Base-by-base conservation (phyloP, 2,797 vertebrate genomes). In the Catharus ustulatus region DNA sequence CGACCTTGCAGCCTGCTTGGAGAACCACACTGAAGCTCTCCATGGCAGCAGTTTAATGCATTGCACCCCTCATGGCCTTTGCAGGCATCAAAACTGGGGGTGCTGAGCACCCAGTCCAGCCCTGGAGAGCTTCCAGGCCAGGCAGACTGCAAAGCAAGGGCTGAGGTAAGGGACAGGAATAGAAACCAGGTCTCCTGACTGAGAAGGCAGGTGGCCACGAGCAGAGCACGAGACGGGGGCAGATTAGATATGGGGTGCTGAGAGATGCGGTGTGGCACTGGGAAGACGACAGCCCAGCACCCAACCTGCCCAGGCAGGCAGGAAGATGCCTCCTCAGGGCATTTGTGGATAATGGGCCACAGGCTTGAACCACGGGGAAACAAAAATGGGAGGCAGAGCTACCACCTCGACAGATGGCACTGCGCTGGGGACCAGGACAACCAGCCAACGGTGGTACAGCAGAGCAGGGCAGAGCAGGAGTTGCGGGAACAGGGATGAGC, bases 171-270 rank as follows among this genome's bases (percentile, higher is more conserved):
- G 46, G 61, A 83, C 94, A 91, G 87, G 91, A 95, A 95, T 94
- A 96, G 95, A 90, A 91, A 66, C 26, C 3, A 7, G 10, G 22
- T 85, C 96, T 96, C 62, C 91, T 95, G 95, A 94, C 79, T 0
- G 2, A 87, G 96, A 69, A 78, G 80, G 94, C 89, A 87, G 78
- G 78, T 80, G 72, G 72, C 94, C 87, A 88, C 2, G 17, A 96
- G 91, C 79, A 4, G 55, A 94, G 87, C 96, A 95, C 23, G 59
- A 73, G 96, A 82, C 58, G 0, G 29, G 64, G 71, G 34, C 91
- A 55, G 94, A 96, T 96, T 91, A 96, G 96, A 95, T 94, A 96
- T 0, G 26, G 69, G 69, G 85, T 10, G 21, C 51, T 2, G 19
- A 87, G 80, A 0, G 2, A 88, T 52, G 30, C 19, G 29, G 58